A percentile compares a stretch with the other conserved stretches of the same genome.
Conservation (phyloP, 2,797 vertebrate genomes). For the Micrastur ruficollis region DNA sequence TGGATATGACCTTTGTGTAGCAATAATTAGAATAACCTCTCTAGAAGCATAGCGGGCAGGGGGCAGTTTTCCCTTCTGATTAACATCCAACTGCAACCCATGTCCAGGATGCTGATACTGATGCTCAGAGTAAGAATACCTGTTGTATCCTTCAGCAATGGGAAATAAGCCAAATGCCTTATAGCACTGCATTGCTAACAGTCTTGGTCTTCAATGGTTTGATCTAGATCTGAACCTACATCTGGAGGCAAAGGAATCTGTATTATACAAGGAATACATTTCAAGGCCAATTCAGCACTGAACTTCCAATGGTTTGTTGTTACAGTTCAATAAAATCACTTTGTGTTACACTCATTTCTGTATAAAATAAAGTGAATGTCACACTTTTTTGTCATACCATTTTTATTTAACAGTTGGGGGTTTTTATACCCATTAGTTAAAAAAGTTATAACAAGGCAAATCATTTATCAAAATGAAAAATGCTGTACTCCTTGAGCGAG, state of each 20-base stretch:
- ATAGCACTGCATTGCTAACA: background rate
- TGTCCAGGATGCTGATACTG: background rate
- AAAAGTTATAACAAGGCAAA: slow-evolving; percentile 64
- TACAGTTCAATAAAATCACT: slow-evolving; percentile 43
- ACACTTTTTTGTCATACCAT: slow-evolving; percentile 71
- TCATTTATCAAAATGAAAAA: slow-evolving; percentile 74
- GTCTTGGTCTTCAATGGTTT: background rate
- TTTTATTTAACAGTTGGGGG: slow-evolving; percentile 55
- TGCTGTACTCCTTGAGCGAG: slow-evolving; percentile 38
- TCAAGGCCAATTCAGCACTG: background rate
- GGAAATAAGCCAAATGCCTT: background rate
- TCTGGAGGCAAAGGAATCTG: background rate
- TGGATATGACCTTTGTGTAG: background rate
- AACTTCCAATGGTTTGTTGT: slow-evolving; percentile 26
- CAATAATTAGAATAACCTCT: background rate
- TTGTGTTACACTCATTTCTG: slow-evolving; percentile 32
- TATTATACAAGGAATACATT: background rate
- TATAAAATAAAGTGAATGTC: slow-evolving; percentile 70
- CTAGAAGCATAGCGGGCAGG: background rate
- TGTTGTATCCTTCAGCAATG: background rate
- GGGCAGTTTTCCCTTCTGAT: background rate
- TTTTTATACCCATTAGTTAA: slow-evolving; percentile 66
- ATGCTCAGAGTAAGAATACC: background rate
- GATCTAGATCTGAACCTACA: background rate
- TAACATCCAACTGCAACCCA: background rate